These are phyloP conservation scores for Heliothis subflexa DNA, from an alignment of 1,140 invertebrate species.

Conservation along the genomic window DNA sequence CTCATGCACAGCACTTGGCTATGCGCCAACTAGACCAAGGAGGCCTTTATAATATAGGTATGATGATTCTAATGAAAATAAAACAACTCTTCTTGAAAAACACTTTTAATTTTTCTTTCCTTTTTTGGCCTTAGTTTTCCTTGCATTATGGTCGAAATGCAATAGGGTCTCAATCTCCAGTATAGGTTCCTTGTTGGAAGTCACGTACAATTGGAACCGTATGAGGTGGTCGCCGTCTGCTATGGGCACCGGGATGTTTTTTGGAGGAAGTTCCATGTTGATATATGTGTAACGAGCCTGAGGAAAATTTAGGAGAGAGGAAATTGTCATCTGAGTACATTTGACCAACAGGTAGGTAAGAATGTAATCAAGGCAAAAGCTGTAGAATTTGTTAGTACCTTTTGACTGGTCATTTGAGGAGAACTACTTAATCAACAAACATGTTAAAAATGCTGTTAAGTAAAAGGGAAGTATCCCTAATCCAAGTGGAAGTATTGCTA, in stretches of 20 bases:
- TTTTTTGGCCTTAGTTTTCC: background rate
- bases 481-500: too few species aligned
- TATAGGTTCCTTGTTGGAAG: slow-evolving; percentile 41
- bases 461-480: too few species aligned
- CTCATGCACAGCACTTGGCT: too few species aligned
- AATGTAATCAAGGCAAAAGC: too few species aligned
- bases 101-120: background rate
- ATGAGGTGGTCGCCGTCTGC: slow-evolving; percentile 45
- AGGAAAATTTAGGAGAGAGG: background rate
- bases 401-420: too few species aligned
- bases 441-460: too few species aligned
- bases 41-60: too few species aligned
- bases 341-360: too few species aligned
- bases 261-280: slow-evolving; percentile 58
- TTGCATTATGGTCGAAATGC: slow-evolving; percentile 33
- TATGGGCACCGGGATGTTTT: slow-evolving; percentile 56
- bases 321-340: too few species aligned
- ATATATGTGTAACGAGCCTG: slow-evolving; percentile 51
- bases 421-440: too few species aligned
- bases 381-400: too few species aligned
- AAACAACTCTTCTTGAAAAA: background rate
- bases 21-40: too few species aligned
- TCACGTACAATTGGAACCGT: slow-evolving; percentile 35
- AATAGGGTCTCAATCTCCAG: slow-evolving; percentile 21
- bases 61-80: background rate